Base-by-base conservation (phyloP, 2,888 invertebrate species). In the Acronicta alni region DNA sequence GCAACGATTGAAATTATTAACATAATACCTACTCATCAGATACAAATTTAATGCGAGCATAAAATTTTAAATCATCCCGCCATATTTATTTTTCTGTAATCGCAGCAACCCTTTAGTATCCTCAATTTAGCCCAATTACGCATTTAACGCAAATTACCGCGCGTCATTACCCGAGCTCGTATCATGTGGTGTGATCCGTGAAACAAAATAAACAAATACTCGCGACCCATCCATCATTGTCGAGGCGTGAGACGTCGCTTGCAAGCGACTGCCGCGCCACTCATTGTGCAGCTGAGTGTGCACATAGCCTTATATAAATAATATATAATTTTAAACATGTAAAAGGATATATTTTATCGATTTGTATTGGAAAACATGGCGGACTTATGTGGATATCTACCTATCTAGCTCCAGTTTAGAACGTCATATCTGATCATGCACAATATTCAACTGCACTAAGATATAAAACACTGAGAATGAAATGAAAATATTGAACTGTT, bases 221-320 rank as follows among this genome's bases (percentile, higher is more conserved):
- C 18, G 59, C 55, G 46, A 26, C 52, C 44, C 77, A 83, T 83
- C 79, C 65, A 80, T 82, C 83, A 82, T 72, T 75, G 77, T 76
- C 77, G 67, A 57, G 61, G 53, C 57, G 53, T 63, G 64, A 44
- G 57, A 37, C 60, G 53, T 52, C 56, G 46, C 37, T 38, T 43
- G 59, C 58, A 42, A 38, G 45, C 56, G 17, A 45, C 44, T 38
- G 41, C 26, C 42, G 17, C 30, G 39, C 49, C 30, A 43, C 20
- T 32, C 23, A 47, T 30, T 56, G 48, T 38, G 45, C 53, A 49
- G 51, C 30, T 47, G 18, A 57, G 39, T 58, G 49, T 53, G 61
- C 37, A 26, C 44, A 37, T 30, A 23, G 41, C 42, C 53, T 61
- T 37, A 38, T 15, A 15, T 35, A 10, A 37, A 7, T 23, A 5